These are phyloP conservation scores for Leptinotarsa tumamoca DNA, from an alignment of 2,888 invertebrate genomes.

Conservation along the genomic window DNA sequence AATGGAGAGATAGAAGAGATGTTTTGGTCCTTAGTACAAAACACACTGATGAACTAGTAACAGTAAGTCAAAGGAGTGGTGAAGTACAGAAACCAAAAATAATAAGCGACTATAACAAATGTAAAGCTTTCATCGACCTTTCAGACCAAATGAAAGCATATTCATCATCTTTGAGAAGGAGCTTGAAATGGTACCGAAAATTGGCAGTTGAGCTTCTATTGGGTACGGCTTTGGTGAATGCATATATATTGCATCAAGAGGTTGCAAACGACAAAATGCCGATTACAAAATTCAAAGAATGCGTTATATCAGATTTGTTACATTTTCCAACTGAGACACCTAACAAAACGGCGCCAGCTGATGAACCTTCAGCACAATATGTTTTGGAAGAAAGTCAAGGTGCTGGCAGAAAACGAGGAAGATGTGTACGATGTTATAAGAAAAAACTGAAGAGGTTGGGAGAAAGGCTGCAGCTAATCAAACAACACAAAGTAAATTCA, in stretches of 20 bases:
- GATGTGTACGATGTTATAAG: too few species aligned
- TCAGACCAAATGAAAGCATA: too few species aligned
- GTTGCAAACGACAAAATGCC: constrained; percentile 25
- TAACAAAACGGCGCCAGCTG: constrained; percentile 9
- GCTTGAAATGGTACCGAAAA: constrained; percentile 34
- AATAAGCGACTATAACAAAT: too few species aligned
- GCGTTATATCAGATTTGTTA: background rate
- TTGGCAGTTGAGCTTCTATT: constrained; percentile 50
- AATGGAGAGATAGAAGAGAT: constrained; percentile 51
- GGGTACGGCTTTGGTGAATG: constrained; percentile 44
- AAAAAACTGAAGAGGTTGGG: too few species aligned
- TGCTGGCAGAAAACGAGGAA: too few species aligned
- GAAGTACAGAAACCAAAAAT: too few species aligned
- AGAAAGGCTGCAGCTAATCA: too few species aligned
- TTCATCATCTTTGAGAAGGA: too few species aligned
- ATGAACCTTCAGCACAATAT: constrained; percentile 22
- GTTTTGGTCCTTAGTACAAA: constrained; percentile 54
- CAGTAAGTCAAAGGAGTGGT: constrained; percentile 24
- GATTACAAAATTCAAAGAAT: background rate
- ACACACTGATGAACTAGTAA: constrained; percentile 47
- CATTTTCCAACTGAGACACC: constrained; percentile 15
- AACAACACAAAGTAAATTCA: background rate
- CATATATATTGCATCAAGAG: constrained; percentile 43
- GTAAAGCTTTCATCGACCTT: too few species aligned
- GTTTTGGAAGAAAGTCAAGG: constrained; percentile 20